Percentiles rank a stretch among this genome's conserved stretches.
phyloP scores from a whole-genome alignment of 1,140 invertebrate species.

The Orius laevigatus region DNA sequence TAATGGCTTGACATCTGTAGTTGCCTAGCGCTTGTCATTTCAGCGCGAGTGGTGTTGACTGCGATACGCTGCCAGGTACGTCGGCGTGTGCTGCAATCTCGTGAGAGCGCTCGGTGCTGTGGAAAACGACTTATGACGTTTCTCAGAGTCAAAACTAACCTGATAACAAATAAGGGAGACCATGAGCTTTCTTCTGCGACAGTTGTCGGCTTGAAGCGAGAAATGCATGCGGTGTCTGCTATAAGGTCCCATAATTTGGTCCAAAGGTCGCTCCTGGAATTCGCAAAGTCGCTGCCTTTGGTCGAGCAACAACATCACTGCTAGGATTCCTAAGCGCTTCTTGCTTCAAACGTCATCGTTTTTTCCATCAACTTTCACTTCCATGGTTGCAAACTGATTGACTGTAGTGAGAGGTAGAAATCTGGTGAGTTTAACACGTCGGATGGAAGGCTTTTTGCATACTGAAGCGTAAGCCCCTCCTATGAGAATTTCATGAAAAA shows the following conservation, averaged over 20 bases:
- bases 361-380: constrained; percentile 27
- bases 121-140: too few relatives aligned
- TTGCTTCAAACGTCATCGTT: constrained; percentile 35
- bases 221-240: constrained; percentile 34
- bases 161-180: constrained; percentile 65
- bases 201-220: constrained; percentile 44
- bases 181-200: constrained; percentile 57
- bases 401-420: constrained; percentile 52
- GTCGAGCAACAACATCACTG: constrained; percentile 63
- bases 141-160: too few relatives aligned
- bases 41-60: constrained; percentile 18
- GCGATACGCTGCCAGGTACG: constrained; percentile 41
- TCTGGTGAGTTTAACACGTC: constrained; percentile 47
- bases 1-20: constrained; percentile 12
- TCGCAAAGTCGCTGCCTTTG: constrained; percentile 61
- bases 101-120: constrained; percentile 68
- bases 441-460: constrained; percentile 44
- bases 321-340: constrained; percentile 60
- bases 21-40: constrained; percentile 6
- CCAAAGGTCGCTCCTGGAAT: constrained; percentile 62
- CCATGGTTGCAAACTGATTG: constrained; percentile 19
- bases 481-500: constrained; percentile 63
- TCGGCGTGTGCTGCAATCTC: constrained; percentile 64
- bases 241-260: constrained; percentile 59
- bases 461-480: constrained; percentile 52